Evolutionary conservation across 1,140 invertebrate species (phyloP), one percentile per base, ranked within the genome.

Genomic region (Bombus haemorrhoidalis): DNA sequence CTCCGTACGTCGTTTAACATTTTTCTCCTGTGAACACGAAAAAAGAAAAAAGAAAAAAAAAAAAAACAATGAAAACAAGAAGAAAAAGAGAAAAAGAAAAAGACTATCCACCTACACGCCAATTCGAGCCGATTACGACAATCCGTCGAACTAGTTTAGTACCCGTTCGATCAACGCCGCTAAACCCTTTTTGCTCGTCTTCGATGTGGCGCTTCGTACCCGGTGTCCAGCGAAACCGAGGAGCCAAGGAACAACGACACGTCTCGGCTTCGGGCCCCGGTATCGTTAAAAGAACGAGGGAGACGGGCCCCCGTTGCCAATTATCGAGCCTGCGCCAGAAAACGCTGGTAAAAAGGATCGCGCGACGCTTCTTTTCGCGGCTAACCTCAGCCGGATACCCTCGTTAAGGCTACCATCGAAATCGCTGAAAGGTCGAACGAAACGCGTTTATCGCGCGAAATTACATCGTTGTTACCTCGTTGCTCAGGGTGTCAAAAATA

Each of bases 381-480:
- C 81, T 85, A 85, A 83, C 64, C 64, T 28, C 59, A 18, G 62
- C 32, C 53, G 77, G 18, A 37, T 47, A 74, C n/a, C 72, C 76
- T 91, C 84, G 90, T 88, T 83, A 91, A 86, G 64, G 71, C n/a
- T 53, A 39, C 37, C 85, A 15, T 79, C 75, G 86, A 90, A 92
- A 92, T 89, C 81, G 88, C 68, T 72, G 86, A 86, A 57, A 79
- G 76, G 72, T 71, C 62, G 81, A 87, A 87, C 78, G 78, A 86
- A 89, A 87, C 74, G 76, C 87, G 69, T 91, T 91, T 88, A 92
- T 88, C 90, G 87, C 57, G 82, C 86, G 78, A 90, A 91, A 91
- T 92, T 92, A 82, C 76, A 87, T 91, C 72, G 81, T 72, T 84
- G 71, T 82, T 89, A 66, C 43, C 37, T 41, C 71, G 78, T 75